Base-by-base conservation (phyloP, 2,797 vertebrate species). In the Helostoma temminkii region DNA sequence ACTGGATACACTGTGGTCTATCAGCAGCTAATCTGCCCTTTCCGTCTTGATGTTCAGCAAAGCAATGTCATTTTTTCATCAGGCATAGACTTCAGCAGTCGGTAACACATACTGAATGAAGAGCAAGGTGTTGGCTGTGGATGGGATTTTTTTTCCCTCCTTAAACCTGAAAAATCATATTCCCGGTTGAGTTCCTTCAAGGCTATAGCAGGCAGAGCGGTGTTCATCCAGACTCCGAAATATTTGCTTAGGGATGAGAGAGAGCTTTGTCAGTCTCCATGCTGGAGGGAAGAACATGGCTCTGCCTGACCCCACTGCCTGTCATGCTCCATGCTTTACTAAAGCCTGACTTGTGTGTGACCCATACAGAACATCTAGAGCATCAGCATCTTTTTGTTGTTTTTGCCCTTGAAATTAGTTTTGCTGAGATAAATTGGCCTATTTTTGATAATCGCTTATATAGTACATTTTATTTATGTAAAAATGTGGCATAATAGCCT, bases 211-310 rank as follows among this genome's bases (percentile, higher is more conserved):
- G 55, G n/a, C 57, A 34, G 58, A 56, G 34, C 34, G 8, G 65
- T 42, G 54, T 11, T 70, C 60, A 70, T 66, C 71, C 63, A 50
- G 34, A 47, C 76, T 76, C 24, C 70, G 59, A 30, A 42, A n/a
- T 54, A 68, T 83, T 74, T 65, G 42, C 63, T 61, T 64, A 66
- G 46, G 65, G 28, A 63, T 63, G 63, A 58, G 56, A 59, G 56
- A 8, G 43, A 0, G 7, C 54, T 66, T 54, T 55, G 57, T 78
- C 50, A 67, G 48, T 66, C 54, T 80, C 43, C 56, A 37, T 36
- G 48, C 41, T 45, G 46, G 46, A 56, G 45, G 11, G 34, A 37
- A 52, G 39, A 26, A 26, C 4, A 16, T 21, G 49, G 36, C 55
- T 75, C 53, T 10, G 21, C 48, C 42, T 74, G 56, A 76, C 80